Conservation (phyloP, 2,888 invertebrate species). For the Biston betularia region DNA sequence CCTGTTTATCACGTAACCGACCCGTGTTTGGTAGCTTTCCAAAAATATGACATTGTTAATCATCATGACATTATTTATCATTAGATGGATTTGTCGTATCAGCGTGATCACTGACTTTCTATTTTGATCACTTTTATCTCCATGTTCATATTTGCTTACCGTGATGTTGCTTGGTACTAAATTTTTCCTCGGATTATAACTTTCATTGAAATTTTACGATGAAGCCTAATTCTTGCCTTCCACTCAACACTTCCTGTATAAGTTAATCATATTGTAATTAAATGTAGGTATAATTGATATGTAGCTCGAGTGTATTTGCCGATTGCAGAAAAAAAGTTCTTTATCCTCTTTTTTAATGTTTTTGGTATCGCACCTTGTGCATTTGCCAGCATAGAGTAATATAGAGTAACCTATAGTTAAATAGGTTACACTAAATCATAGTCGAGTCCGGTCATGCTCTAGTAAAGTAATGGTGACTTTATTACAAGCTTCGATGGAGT, state of each 20-base stretch:
- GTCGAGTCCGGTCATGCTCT: too few species aligned
- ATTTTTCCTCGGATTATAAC: background rate
- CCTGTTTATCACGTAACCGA: constrained; percentile 8
- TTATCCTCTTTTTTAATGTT: constrained; percentile 27
- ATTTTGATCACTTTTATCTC: constrained; percentile 8
- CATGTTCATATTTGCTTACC: background rate
- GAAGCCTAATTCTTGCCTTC: too few species aligned
- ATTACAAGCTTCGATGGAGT: too few species aligned
- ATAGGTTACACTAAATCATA: too few species aligned
- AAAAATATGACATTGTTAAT: constrained; percentile 8
- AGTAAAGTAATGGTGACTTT: too few species aligned
- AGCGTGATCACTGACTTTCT: constrained; percentile 10
- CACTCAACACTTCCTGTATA: too few species aligned
- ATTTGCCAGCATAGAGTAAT: too few species aligned
- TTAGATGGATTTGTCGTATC: constrained; percentile 9
- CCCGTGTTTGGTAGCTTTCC: constrained; percentile 16
- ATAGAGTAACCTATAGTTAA: too few species aligned
- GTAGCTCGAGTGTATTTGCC: background rate
- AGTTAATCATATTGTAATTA: too few species aligned
- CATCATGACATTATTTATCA: too few species aligned
- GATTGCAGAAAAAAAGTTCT: constrained; percentile 2
- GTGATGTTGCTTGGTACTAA: background rate
- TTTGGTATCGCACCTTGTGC: background rate
- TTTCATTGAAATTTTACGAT: too few species aligned
- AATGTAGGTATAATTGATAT: background rate